Conservation (phyloP, 2,888 invertebrate species). For the Hemicrepidius hirtus region DNA sequence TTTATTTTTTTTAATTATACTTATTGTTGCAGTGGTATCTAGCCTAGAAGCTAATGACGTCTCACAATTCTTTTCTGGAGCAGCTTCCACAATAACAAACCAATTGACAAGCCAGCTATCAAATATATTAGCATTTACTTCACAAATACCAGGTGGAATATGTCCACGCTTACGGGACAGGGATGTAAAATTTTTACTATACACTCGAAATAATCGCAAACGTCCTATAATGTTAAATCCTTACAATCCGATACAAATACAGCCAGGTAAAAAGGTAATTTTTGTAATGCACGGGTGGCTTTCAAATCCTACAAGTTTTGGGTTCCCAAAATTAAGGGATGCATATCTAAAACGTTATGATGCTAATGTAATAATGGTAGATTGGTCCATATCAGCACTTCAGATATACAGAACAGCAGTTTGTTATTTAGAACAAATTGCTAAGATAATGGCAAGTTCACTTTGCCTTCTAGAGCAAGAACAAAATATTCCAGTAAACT, state of each 20-base stretch:
- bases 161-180: not conserved
- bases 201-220: not conserved
- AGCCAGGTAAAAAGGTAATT: slow-evolving; percentile 1
- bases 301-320: not conserved
- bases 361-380: slow-evolving; percentile 6
- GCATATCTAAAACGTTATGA: slow-evolving; percentile 29
- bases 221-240: not conserved
- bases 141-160: too few relatives aligned
- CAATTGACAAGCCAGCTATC: too few relatives aligned
- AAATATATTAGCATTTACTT: too few relatives aligned
- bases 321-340: slow-evolving; percentile 8
- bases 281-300: slow-evolving; percentile 19
- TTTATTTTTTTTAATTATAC: too few relatives aligned
- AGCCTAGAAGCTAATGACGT: too few relatives aligned
- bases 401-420: not conserved
- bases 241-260: not conserved
- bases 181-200: not conserved
- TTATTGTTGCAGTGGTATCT: too few relatives aligned
- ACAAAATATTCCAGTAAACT: not conserved
- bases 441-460: not conserved
- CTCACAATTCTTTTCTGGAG: too few relatives aligned
- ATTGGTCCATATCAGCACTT: slow-evolving; percentile 9
- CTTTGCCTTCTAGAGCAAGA: not conserved
- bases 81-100: too few relatives aligned
- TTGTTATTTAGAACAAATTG: slow-evolving; percentile 25